These are phyloP conservation scores for Desoria tigrina DNA, from an alignment of 2,888 invertebrate species.

Conservation along the genomic window DNA sequence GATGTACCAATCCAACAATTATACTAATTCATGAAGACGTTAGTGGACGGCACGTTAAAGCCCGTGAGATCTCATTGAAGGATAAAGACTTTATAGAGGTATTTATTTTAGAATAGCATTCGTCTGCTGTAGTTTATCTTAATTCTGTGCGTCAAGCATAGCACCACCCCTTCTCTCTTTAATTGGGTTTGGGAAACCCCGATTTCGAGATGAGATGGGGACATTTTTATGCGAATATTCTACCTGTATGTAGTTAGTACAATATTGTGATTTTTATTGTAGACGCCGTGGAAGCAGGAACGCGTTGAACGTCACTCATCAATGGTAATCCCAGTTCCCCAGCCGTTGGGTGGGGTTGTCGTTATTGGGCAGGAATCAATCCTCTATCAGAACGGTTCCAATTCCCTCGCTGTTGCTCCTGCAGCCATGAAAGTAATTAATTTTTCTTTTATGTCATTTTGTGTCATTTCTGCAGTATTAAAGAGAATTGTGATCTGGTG, in stretches of 20 bases:
- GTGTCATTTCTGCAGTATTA: no score
- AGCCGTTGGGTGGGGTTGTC: slow-evolving; percentile 90
- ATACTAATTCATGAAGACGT: slow-evolving; percentile 92
- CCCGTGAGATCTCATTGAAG: slow-evolving; percentile 88
- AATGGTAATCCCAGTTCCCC: slow-evolving; percentile 94
- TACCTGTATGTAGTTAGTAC: background rate
- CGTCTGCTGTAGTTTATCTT: no score
- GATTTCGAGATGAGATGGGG: no score
- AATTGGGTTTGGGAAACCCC: no score
- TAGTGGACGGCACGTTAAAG: slow-evolving; percentile 93
- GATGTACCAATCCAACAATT: slow-evolving; percentile 87
- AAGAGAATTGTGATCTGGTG: background rate
- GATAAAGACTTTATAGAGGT: slow-evolving; percentile 91
- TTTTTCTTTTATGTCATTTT: no score
- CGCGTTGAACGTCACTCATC: slow-evolving; percentile 97
- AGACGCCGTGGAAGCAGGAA: slow-evolving; percentile 93
- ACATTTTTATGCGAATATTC: background rate
- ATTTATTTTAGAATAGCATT: no score
- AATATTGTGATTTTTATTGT: slow-evolving; percentile 18
- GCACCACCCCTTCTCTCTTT: no score
- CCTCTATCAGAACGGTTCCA: slow-evolving; percentile 90
- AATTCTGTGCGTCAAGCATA: slow-evolving; percentile 22
- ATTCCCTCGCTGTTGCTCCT: slow-evolving; percentile 87
- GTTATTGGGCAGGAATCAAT: slow-evolving; percentile 97
- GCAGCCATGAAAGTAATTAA: slow-evolving; percentile 85